A percentile compares a stretch with the other conserved stretches of the same genome.
Conservation (phyloP, 2,113 vertebrate species). For the Sialia sialis region DNA sequence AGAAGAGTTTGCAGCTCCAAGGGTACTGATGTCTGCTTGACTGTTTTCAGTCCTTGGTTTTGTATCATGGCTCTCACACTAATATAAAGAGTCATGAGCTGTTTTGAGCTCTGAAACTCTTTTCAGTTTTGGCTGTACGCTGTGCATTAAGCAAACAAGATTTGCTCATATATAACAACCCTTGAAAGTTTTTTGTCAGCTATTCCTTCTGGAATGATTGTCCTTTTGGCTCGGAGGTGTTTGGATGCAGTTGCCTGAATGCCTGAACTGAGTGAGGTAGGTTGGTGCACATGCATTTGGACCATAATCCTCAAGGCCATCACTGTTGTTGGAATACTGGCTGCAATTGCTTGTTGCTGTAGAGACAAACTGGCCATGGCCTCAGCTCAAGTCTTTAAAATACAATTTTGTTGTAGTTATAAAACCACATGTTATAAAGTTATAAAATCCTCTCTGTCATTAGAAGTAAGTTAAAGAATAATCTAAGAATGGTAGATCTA, state of each 20-base stretch:
- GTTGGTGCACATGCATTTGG: neutral
- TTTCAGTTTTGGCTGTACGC: neutral
- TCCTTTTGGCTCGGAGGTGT: neutral
- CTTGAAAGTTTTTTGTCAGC: neutral
- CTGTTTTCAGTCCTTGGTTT: neutral
- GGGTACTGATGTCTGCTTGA: neutral
- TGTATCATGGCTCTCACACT: neutral
- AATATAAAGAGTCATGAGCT: neutral
- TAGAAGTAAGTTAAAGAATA: neutral
- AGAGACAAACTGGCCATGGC: neutral
- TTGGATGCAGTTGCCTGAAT: neutral
- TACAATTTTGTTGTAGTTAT: neutral
- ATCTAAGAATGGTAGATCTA: neutral
- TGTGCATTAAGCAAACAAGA: neutral
- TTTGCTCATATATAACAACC: neutral
- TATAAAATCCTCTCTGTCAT: neutral
- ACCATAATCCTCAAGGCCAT: neutral
- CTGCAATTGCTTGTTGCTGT: neutral
- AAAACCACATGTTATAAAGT: neutral
- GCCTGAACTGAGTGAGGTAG: neutral
- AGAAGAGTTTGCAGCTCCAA: neutral
- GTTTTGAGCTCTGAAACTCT: neutral
- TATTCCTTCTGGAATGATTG: neutral
- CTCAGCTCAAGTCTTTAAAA: neutral
- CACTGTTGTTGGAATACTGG: neutral